These are phyloP conservation scores for Ctena decussata DNA, from an alignment of 2,888 invertebrate genomes.

Conservation along the genomic window DNA sequence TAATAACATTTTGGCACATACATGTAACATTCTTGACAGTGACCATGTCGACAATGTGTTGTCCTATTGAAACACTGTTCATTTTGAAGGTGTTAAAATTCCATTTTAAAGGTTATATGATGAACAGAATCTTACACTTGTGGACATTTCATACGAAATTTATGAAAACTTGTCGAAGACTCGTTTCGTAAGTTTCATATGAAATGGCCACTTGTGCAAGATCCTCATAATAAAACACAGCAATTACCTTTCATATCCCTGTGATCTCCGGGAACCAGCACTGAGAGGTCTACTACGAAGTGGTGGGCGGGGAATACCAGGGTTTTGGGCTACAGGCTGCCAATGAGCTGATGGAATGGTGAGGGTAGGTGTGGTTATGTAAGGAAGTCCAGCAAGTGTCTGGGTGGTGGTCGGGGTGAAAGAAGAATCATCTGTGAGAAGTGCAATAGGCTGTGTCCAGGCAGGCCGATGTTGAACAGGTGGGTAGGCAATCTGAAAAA, in stretches of 20 bases:
- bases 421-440: slow-evolving; percentile 62
- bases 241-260: slow-evolving; percentile 60
- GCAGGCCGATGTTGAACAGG: slow-evolving; percentile 81
- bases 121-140: too few relatives aligned
- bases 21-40: too few relatives aligned
- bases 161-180: too few relatives aligned
- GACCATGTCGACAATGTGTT: too few relatives aligned
- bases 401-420: slow-evolving; percentile 3
- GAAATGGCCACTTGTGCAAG: too few relatives aligned
- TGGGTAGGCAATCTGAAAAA: slow-evolving; percentile 77
- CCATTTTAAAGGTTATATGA: too few relatives aligned
- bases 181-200: too few relatives aligned
- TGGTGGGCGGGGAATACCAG: slow-evolving; percentile 74
- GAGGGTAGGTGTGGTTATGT: slow-evolving; percentile 68
- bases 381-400: slow-evolving; percentile 60
- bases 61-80: too few relatives aligned
- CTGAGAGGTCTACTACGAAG: slow-evolving; percentile 84
- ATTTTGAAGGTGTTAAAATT: too few relatives aligned
- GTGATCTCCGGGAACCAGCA: slow-evolving; percentile 77
- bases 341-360: slow-evolving; percentile 66
- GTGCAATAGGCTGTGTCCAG: slow-evolving; percentile 78
- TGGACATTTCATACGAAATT: too few relatives aligned
- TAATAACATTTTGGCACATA: too few relatives aligned
- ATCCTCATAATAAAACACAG: too few relatives aligned
- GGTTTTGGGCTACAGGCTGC: slow-evolving; percentile 66